Conservation (phyloP, 53 echinoderm and acorn worm genomes). For the Zoroaster sp. region DNA sequence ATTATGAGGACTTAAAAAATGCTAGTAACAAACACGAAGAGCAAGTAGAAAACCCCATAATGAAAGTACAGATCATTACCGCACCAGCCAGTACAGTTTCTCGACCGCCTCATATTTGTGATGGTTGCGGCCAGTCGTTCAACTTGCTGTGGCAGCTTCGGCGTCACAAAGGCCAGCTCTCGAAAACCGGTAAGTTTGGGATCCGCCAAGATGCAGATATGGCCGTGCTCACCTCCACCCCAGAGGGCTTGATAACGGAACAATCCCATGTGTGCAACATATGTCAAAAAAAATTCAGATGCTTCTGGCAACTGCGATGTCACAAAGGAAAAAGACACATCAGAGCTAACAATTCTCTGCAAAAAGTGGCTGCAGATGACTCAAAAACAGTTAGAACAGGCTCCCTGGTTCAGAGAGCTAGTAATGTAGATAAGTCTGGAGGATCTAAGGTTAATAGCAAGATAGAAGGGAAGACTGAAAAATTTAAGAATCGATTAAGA, state of each 20-base stretch:
- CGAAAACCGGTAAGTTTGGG: not conserved
- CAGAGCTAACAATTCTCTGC: not conserved
- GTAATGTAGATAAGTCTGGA: not conserved
- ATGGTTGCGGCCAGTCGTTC: not conserved
- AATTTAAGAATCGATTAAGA: not conserved
- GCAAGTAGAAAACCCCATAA: not conserved
- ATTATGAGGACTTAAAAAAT: not conserved
- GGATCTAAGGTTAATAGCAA: not conserved
- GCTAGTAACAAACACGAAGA: not conserved
- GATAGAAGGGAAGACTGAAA: not conserved
- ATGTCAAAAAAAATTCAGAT: not conserved
- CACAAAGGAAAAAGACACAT: conserved; percentile 4
- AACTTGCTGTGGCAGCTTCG: not conserved
- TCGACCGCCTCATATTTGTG: not conserved
- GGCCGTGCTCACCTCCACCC: too few species aligned
- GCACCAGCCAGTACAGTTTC: not conserved
- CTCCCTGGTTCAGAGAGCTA: not conserved
- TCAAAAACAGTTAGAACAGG: not conserved
- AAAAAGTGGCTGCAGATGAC: not conserved
- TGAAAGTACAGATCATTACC: not conserved
- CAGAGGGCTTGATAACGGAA: not conserved
- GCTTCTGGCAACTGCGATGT: conserved; percentile 8
- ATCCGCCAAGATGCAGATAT: not conserved
- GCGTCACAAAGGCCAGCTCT: not conserved
- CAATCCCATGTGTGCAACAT: not conserved